A percentile compares a stretch with the other conserved stretches of the same genome.
Conservation (phyloP, 2,113 vertebrate species). For the Rallus limicola region DNA sequence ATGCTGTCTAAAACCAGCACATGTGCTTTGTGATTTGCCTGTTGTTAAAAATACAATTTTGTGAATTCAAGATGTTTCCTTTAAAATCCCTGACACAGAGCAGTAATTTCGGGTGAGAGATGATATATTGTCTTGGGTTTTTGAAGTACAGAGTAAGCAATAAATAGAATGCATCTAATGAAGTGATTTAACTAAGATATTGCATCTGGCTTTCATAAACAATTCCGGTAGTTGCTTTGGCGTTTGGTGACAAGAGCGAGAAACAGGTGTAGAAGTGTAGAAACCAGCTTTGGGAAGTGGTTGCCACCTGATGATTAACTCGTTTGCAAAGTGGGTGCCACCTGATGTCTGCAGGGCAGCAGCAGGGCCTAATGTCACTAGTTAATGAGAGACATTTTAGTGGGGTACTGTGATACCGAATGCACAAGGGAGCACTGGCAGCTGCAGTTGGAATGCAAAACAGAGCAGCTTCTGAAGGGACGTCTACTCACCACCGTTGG, state of each 20-base stretch:
- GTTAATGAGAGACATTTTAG: not conserved
- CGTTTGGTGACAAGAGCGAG: not conserved
- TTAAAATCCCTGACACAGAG: not conserved
- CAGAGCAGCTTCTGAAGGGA: not conserved
- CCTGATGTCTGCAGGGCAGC: not conserved
- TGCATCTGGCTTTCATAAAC: not conserved
- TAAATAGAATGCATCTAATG: not conserved
- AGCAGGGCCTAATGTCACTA: not conserved
- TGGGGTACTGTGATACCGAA: not conserved
- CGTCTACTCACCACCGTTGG: not conserved
- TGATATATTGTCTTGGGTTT: not conserved
- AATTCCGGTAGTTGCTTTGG: not conserved
- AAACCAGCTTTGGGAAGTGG: conserved; percentile 5
- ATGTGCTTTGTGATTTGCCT: not conserved
- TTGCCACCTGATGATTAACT: not conserved
- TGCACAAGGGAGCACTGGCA: not conserved
- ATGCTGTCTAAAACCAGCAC: not conserved
- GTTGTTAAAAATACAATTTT: not conserved
- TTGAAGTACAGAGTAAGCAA: not conserved
- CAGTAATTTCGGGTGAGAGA: not conserved
- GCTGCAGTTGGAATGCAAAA: conserved; percentile 1
- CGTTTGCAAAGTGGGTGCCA: conserved; percentile 1
- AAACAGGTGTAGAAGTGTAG: not conserved
- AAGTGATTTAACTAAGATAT: not conserved
- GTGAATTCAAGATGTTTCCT: not conserved